Conservation (phyloP, 30 jellyfish, hydroid and myxozoan species). For the Hydractinia echinata region DNA sequence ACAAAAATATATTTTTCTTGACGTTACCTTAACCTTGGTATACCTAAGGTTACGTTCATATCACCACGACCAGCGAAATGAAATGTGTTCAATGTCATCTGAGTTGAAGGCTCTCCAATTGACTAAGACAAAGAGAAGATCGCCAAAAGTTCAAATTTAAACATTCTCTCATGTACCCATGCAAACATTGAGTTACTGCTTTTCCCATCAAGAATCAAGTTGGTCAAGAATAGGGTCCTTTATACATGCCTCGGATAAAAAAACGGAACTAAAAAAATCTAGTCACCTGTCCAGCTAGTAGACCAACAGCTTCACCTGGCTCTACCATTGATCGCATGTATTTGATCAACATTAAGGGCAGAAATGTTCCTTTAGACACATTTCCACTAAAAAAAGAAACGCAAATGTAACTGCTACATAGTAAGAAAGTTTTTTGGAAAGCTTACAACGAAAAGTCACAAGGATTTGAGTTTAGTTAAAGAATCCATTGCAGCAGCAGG, state of each 20-base stretch:
- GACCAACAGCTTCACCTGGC: conserved; percentile 99
- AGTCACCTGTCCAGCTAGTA: conserved; percentile 94
- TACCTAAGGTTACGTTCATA: conserved; percentile 99
- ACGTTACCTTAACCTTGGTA: conserved; percentile 85
- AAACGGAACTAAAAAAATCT: background rate
- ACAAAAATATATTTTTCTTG: background rate
- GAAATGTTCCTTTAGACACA: conserved; percentile 40
- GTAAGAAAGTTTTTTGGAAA: no score
- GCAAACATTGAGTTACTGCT: no score
- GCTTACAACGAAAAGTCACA: no score
- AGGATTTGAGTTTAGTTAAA: no score
- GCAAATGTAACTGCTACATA: background rate
- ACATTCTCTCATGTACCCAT: background rate
- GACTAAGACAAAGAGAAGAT: conserved; percentile 51
- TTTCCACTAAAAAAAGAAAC: background rate
- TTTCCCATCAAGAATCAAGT: no score
- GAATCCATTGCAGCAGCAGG: no score
- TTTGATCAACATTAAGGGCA: conserved; percentile 65
- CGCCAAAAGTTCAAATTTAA: background rate
- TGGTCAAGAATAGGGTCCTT: no score
- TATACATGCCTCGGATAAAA: background rate
- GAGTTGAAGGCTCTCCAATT: conserved; percentile 99
- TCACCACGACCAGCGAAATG: conserved; percentile 99
- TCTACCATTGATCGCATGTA: conserved; percentile 65
- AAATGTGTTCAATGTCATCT: conserved; percentile 98